Percentiles rank a stretch among this genome's conserved stretches.
These are phyloP conservation scores for Aptenodytes patagonicus DNA, from an alignment of 2,113 vertebrate species.

Conservation along the genomic window DNA sequence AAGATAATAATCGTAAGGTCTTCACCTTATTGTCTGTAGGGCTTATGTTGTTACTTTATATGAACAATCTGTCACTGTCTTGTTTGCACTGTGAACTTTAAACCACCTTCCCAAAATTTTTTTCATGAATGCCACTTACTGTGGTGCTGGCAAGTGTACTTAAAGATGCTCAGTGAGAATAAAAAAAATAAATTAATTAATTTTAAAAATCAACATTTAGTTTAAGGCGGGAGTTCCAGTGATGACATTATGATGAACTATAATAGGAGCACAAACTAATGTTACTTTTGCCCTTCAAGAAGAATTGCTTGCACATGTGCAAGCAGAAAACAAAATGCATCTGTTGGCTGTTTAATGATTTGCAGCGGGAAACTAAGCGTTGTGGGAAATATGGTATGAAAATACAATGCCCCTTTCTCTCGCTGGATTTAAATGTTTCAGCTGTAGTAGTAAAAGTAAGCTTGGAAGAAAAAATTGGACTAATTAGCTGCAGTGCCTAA, in stretches of 20 bases:
- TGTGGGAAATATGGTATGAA: slow-evolving; percentile 64
- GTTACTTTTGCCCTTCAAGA: slow-evolving; percentile 62
- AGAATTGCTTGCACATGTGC: slow-evolving; percentile 46
- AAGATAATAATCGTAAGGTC: slow-evolving; percentile 49
- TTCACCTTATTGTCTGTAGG: slow-evolving; percentile 42
- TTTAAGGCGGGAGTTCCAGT: background rate
- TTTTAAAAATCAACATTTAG: background rate
- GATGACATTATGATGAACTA: background rate
- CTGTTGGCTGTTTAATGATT: slow-evolving; percentile 66
- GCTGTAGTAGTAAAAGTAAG: slow-evolving; percentile 47
- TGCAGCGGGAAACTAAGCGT: slow-evolving; percentile 50
- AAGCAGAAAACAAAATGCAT: slow-evolving; percentile 54
- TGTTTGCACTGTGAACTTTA: slow-evolving; percentile 50
- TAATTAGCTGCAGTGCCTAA: slow-evolving; percentile 56
- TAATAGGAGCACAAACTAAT: slow-evolving; percentile 7
- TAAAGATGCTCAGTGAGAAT: background rate
- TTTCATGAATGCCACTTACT: slow-evolving; percentile 11
- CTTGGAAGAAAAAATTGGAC: slow-evolving; percentile 41
- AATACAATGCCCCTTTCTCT: slow-evolving; percentile 61
- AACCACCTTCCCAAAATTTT: slow-evolving; percentile 41
- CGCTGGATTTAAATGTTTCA: slow-evolving; percentile 58
- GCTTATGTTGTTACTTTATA: slow-evolving; percentile 14
- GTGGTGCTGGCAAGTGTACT: background rate
- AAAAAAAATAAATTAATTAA: background rate
- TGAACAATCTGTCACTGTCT: slow-evolving; percentile 52